Conservation (phyloP, 2,797 vertebrate species). For the Merluccius polli region DNA sequence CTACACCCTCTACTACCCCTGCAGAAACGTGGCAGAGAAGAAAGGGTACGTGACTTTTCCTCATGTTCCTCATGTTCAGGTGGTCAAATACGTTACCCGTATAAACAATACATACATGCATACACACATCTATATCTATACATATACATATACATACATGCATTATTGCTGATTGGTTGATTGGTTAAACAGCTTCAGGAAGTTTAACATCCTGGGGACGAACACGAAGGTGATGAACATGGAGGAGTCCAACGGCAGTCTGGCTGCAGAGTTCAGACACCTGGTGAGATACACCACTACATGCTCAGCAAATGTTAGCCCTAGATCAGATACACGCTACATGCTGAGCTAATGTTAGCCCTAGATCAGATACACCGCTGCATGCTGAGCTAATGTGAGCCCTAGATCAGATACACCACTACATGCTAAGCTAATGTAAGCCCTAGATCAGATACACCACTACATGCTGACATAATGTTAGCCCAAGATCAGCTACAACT, state of each 20-base stretch:
- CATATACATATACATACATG: not conserved
- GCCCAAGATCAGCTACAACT: conserved; percentile 60
- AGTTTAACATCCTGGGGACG: conserved; percentile 92
- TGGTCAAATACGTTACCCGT: not conserved
- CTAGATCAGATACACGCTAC: conserved; percentile 61
- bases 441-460: conserved; percentile 61
- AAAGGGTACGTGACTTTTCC: conserved; percentile 77
- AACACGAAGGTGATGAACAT: conserved; percentile 97
- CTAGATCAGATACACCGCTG: conserved; percentile 62
- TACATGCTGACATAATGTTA: not conserved
- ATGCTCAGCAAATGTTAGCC: not conserved
- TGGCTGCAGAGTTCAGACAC: conserved; percentile 94
- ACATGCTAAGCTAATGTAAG: not conserved
- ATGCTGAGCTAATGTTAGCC: not conserved
- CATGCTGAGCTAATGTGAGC: not conserved
- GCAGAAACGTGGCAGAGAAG: conserved; percentile 85
- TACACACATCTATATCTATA: not conserved
- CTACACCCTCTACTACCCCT: conserved; percentile 22
- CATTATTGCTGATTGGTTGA: not conserved
- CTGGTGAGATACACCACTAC: conserved; percentile 69
- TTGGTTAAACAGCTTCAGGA: conserved; percentile 74
- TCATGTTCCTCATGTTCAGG: no score
- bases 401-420: conserved; percentile 62
- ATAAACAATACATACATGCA: not conserved
- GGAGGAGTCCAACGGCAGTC: conserved; percentile 94